Conservation (phyloP, 2,113 vertebrate species). For the Xerus inauris region DNA sequence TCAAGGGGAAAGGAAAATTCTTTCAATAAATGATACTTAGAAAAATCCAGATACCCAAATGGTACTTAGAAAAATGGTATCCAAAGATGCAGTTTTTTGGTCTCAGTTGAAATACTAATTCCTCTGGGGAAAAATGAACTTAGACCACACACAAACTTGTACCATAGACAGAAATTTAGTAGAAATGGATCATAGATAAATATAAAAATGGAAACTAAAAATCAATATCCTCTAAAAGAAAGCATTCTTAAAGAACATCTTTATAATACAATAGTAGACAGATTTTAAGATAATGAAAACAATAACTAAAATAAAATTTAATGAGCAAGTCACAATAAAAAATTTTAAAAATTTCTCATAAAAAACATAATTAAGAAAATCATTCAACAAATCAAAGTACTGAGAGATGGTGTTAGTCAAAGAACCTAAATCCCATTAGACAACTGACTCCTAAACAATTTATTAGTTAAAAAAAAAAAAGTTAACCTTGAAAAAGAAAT, state of each 20-base stretch:
- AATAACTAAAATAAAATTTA: constrained; percentile 25
- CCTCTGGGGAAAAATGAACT: not conserved
- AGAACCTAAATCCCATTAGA: not conserved
- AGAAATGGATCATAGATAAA: constrained; percentile 27
- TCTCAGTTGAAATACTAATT: not conserved
- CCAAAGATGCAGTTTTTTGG: not conserved
- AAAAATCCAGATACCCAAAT: not conserved
- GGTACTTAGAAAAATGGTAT: not conserved
- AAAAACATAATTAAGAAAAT: constrained; percentile 23
- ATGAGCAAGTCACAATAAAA: constrained; percentile 23
- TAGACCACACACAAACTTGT: not conserved
- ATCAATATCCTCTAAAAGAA: not conserved
- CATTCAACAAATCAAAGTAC: not conserved
- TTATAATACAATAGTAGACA: not conserved
- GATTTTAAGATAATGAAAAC: not conserved
- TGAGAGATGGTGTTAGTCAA: not conserved
- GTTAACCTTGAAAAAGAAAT: not conserved
- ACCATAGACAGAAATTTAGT: constrained; percentile 2
- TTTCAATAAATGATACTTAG: not conserved
- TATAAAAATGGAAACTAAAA: constrained; percentile 7
- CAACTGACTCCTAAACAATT: not conserved
- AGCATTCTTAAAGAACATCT: not conserved
- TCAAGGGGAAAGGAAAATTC: not conserved
- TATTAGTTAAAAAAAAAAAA: constrained; percentile 52
- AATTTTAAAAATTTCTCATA: not conserved